These are phyloP conservation scores for Monopis laevigella DNA, from an alignment of 2,888 invertebrate species.

Conservation along the genomic window DNA sequence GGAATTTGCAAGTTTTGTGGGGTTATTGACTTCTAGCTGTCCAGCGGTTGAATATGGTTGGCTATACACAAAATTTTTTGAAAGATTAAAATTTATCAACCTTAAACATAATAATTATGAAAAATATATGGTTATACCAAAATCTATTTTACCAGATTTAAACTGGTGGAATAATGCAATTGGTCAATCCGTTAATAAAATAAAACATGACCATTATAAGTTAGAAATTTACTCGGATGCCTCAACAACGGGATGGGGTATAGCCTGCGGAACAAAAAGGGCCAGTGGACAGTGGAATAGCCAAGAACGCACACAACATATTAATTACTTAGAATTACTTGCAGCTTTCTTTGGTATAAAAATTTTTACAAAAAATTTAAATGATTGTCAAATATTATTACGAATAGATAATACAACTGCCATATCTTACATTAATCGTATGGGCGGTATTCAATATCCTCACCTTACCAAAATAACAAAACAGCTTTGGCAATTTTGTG, in stretches of 20 bases:
- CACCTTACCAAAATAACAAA: constrained; percentile 18
- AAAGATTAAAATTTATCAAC: constrained; percentile 14
- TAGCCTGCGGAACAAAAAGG: constrained; percentile 11
- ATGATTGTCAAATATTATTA: constrained; percentile 15
- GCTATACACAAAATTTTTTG: constrained; percentile 15
- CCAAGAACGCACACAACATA: constrained; percentile 15
- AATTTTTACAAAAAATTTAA: constrained; percentile 13
- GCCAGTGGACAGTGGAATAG: constrained; percentile 17
- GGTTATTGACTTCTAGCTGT: constrained; percentile 11
- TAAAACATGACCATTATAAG: constrained; percentile 4
- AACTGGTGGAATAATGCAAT: constrained; percentile 1
- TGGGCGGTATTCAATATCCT: constrained; percentile 18
- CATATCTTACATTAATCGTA: constrained; percentile 17
- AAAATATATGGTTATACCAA: not conserved
- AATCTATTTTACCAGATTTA: not conserved
- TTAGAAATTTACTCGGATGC: constrained; percentile 18
- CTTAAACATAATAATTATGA: constrained; percentile 3
- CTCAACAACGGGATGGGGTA: constrained; percentile 19
- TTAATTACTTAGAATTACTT: constrained; percentile 17
- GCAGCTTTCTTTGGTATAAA: constrained; percentile 17
- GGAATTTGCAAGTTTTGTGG: constrained; percentile 17
- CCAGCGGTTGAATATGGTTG: constrained; percentile 8
- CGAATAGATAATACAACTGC: constrained; percentile 20
- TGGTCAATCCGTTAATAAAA: not conserved
- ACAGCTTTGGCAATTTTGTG: constrained; percentile 21